Percentiles rank a stretch among this genome's conserved stretches.
Conservation (phyloP, 2,888 invertebrate genomes). For the Leucophenga montana region DNA sequence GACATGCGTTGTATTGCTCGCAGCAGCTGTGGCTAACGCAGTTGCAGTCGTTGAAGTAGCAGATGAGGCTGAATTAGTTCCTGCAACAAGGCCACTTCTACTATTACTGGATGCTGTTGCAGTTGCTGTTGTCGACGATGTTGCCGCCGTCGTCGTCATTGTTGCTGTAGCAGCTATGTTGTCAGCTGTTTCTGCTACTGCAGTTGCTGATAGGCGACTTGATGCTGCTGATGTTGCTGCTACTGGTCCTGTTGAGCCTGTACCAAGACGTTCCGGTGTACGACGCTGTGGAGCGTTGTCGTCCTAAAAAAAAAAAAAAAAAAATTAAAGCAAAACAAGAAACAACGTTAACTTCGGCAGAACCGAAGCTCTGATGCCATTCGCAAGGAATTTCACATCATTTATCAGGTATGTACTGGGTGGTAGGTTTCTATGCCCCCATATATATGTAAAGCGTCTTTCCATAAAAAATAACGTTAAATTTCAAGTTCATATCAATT, state of each 20-base stretch:
- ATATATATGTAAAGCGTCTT: too few relatives aligned
- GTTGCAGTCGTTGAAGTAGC: conserved; percentile 56
- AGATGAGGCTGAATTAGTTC: conserved; percentile 42
- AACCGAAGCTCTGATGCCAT: too few relatives aligned
- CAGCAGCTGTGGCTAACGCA: conserved; percentile 65
- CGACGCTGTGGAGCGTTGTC: conserved; percentile 44
- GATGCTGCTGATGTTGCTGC: conserved; percentile 32
- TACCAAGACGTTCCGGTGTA: conserved; percentile 44
- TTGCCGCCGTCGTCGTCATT: conserved; percentile 24
- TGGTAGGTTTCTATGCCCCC: too few relatives aligned
- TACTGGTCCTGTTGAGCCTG: conserved; percentile 38
- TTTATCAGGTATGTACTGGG: too few relatives aligned
- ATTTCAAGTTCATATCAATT: too few relatives aligned
- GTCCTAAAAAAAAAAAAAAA: conserved; percentile 43
- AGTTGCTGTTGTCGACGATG: conserved; percentile 29
- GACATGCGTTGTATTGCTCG: conserved; percentile 64
- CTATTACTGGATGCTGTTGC: conserved; percentile 35
- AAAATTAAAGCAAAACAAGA: too few relatives aligned
- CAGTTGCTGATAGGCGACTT: conserved; percentile 27
- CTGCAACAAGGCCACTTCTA: conserved; percentile 43
- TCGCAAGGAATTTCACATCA: too few relatives aligned
- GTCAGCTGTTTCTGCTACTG: too few relatives aligned
- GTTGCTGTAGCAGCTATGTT: conserved; percentile 29
- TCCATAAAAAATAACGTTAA: too few relatives aligned
- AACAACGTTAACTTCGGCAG: too few relatives aligned